Evolutionary conservation across 2,888 invertebrate species (phyloP).

Genomic region (Metacarcinus magister): DNA sequence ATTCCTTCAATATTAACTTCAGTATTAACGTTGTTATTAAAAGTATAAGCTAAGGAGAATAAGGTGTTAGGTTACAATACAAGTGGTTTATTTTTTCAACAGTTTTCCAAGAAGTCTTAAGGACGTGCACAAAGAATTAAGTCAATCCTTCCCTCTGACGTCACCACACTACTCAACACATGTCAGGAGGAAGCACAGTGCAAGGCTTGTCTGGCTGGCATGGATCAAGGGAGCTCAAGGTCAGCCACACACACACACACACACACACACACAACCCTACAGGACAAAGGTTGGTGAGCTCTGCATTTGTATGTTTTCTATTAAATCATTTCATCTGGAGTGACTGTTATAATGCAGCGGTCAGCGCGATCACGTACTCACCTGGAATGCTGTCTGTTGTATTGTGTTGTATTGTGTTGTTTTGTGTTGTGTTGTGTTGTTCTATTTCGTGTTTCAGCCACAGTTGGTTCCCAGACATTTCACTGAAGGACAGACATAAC

Average conservation of each 20-base stretch:
- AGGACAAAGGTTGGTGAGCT: neutral
- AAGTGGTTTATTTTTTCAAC: neutral
- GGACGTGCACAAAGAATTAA: neutral
- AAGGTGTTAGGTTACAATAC: neutral
- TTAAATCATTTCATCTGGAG: neutral
- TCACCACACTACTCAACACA: neutral
- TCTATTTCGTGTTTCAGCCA: neutral
- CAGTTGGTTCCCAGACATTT: no score
- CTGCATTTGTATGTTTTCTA: neutral
- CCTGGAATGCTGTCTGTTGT: neutral
- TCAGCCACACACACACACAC: no score
- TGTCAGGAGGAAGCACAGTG: neutral
- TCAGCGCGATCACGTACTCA: neutral
- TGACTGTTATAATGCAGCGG: neutral
- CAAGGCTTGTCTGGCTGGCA: neutral
- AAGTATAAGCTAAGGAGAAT: neutral
- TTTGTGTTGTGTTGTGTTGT: no score
- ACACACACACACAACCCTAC: no score
- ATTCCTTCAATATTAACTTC: neutral
- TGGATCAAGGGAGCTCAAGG: neutral
- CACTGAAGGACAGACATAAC: no score
- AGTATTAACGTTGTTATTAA: neutral
- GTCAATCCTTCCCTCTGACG: neutral
- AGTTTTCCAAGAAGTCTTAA: neutral
- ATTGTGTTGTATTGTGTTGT: no score